Evolutionary conservation across 2,888 invertebrate species (phyloP).

Genomic region (Drosophila subsilvestris): DNA sequence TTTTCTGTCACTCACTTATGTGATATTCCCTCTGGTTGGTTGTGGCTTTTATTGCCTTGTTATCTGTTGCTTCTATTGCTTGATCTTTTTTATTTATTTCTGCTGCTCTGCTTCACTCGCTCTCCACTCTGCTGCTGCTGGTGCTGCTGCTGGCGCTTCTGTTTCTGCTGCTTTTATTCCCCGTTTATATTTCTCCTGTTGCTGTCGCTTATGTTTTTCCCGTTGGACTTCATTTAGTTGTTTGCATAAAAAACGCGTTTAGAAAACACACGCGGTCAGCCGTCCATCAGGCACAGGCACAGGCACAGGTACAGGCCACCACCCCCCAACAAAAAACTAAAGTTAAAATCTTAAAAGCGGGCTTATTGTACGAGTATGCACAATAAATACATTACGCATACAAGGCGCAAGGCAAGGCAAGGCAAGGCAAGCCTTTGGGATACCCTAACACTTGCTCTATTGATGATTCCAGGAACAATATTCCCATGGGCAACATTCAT

Average conservation of each 20-base stretch:
- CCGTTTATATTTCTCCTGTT: slow-evolving; percentile 18
- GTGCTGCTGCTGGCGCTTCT: background rate
- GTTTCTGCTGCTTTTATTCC: background rate
- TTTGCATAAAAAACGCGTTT: slow-evolving; percentile 74
- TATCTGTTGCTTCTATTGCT: background rate
- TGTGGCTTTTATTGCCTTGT: background rate
- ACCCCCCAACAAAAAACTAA: slow-evolving; percentile 36
- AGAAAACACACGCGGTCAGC: slow-evolving; percentile 57
- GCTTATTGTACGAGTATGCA: slow-evolving; percentile 52
- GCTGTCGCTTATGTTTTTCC: slow-evolving; percentile 8
- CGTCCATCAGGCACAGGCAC: slow-evolving; percentile 7
- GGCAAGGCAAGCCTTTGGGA: background rate
- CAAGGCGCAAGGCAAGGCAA: background rate
- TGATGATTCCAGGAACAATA: too few relatives aligned
- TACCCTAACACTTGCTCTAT: background rate
- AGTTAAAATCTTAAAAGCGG: slow-evolving; percentile 68
- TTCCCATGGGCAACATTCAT: too few relatives aligned
- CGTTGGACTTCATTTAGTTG: slow-evolving; percentile 70
- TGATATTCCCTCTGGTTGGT: too few relatives aligned
- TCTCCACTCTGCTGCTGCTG: too few relatives aligned
- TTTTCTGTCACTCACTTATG: background rate
- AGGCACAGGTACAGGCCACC: background rate
- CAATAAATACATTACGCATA: slow-evolving; percentile 25
- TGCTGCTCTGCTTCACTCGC: background rate
- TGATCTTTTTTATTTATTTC: background rate